phyloP scores from a whole-genome alignment of 2,888 invertebrate genomes.

The Eucera pruinosa region DNA sequence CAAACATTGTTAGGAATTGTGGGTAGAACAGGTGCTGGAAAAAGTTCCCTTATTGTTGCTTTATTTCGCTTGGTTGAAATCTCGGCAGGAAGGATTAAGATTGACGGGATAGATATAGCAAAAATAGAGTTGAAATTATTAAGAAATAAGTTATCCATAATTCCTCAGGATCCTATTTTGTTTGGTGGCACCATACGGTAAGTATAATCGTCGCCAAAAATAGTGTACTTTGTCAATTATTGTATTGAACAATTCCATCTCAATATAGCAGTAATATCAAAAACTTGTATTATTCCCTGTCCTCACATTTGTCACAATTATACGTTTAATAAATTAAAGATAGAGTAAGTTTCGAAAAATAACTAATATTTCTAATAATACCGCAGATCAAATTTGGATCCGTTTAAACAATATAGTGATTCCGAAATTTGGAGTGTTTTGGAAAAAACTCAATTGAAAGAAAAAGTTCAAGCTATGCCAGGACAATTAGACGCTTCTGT shows the following conservation, averaged over 20 bases:
- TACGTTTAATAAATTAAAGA: background rate
- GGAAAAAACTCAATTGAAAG: slow-evolving; percentile 84
- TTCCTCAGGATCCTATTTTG: slow-evolving; percentile 88
- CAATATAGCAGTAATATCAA: too few relatives aligned
- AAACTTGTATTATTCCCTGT: too few relatives aligned
- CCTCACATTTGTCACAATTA: too few relatives aligned
- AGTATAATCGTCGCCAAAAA: too few relatives aligned
- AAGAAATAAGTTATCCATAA: slow-evolving; percentile 85
- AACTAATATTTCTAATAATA: background rate
- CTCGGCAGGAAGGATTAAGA: slow-evolving; percentile 84
- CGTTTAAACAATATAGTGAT: slow-evolving; percentile 80
- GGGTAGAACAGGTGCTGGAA: slow-evolving; percentile 85
- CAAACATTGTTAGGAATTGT: slow-evolving; percentile 82
- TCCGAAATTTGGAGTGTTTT: slow-evolving; percentile 84
- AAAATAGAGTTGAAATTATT: slow-evolving; percentile 82
- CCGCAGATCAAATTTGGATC: slow-evolving; percentile 85
- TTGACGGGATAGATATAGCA: slow-evolving; percentile 86
- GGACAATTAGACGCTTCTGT: slow-evolving; percentile 85
- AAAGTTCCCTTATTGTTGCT: slow-evolving; percentile 86
- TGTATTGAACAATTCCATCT: too few relatives aligned
- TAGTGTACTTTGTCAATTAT: too few relatives aligned
- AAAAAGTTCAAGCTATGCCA: slow-evolving; percentile 81
- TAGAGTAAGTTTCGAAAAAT: background rate
- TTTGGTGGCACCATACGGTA: slow-evolving; percentile 87
- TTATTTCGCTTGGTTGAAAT: slow-evolving; percentile 87